Evolutionary conservation across 2,113 vertebrate genomes (phyloP), one percentile per base, ranked within the genome.

Genomic region (Halichoeres trimaculatus): DNA sequence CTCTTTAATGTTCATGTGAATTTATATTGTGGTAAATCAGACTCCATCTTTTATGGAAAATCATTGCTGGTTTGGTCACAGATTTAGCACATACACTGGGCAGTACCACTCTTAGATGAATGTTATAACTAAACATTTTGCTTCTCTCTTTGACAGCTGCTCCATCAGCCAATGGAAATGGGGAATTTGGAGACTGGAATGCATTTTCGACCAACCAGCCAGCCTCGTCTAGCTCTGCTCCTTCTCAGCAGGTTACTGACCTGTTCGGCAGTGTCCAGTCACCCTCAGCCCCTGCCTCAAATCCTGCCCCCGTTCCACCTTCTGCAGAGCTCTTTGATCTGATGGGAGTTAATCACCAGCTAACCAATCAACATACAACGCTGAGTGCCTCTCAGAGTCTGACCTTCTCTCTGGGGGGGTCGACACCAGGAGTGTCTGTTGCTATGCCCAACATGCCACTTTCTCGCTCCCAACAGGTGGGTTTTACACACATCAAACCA

Each of bases 181-280:
- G 96, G 79, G 97, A 99, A 61, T 99, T 99, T 76, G 97, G 97
- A 76, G 97, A 98, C 88, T 99, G 97, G 98, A 96, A 94, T 88
- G 91, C 97, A 89, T 98, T 99, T 91, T 94, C 94, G 82, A 88
- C 92, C 80, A 93, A 93, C 61, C 89, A 94, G 17, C 90, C 93
- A 43, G 72, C 93, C 38, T 83, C 84, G 13, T 85, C 95, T 0
- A 41, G 64, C 35, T 79, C 85, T 2, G 71, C 22, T 63, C 59
- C 85, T 2, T 67, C 90, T 19, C 84, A 79, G 63, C 93, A 85
- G 30, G 90, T 58, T 92, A 50, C 72, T 7, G 90, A 94, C 76
- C 72, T 93, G 41, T 94, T 94, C 60, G 90, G 88, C 66, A 70
- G 88, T 0, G 70, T 90, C n/a, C 95, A 93, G 78, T 85, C 94